Evolutionary conservation across 2,113 vertebrate species (phyloP), one percentile per base, ranked within the genome.

Genomic region (Chaenocephalus aceratus): DNA sequence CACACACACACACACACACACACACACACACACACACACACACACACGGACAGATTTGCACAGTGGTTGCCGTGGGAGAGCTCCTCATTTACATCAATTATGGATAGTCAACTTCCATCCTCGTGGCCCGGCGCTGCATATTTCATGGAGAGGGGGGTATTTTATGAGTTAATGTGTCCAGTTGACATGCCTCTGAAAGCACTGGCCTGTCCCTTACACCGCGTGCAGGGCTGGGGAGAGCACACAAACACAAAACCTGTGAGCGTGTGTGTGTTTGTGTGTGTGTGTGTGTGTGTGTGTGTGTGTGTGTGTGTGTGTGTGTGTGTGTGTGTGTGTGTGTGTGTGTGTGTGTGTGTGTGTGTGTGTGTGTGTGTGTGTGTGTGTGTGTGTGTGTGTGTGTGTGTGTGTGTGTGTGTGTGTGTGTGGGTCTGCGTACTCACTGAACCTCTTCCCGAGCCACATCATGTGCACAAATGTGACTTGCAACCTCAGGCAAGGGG

Each of bases 81-180:
- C 90, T 94, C 93, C 92, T 95, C 93, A 94, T 95, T 95, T 94
- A 90, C 94, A 95, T 95, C 94, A 95, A 95, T 95, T 94, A 96
- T 95, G 88, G 87, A 95, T 95, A 88, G 88, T 91, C 86, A 86
- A 89, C 91, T 92, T 91, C 91, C 91, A 91, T 94, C 89, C 88
- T 90, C n/a, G 88, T 92, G 87, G 90, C 89, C 88, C 59, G 56
- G 72, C 70, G 79, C 90, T 95, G 93, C 92, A 95, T 95, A 92
- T 95, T 95, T 94, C 88, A 95, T 94, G 88, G 84, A 54, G 79
- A 86, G 84, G 89, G 82, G 89, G 86, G 85, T 91, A 93, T 95
- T 95, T 93, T 92, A 94, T 93, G 90, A 93, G 93, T 93, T 94
- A 94, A 94, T 92, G 93, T 93, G 92, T 94, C 93, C 93, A 94